Evolutionary conservation across 2,113 vertebrate genomes (phyloP), one percentile per base, ranked within the genome.

Genomic region (Hippocampus comes): DNA sequence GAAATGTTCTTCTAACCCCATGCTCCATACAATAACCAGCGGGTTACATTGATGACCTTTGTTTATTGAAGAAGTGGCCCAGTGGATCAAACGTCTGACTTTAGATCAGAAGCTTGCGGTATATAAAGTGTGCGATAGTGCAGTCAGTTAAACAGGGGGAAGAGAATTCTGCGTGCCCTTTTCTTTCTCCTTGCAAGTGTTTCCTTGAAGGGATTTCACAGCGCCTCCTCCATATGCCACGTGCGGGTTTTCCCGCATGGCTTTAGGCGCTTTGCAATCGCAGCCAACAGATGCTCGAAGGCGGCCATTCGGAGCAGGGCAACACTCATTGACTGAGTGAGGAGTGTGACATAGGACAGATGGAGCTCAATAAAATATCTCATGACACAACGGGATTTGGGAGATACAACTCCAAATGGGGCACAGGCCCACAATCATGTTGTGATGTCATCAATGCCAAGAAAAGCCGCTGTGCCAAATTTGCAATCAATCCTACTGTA

Each of bases 221-320:
- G 79, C 81, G 76, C 74, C 1, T 41, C 71, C 69, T 74, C 78
- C 71, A 68, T 82, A 75, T 83, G 71, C 72, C 71, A 55, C 63
- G 73, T 48, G 61, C 82, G 73, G 68, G 61, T 77, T 84, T 81
- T 67, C 72, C 18, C 20, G 49, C 6, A 5, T 82, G 79, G 79
- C 78, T 88, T 75, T 59, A 83, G 79, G 78, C 77, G 63, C 64
- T 83, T 83, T 84, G 82, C 78, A 82, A 84, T 85, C 75, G 79
- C 74, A 75, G 73, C 78, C 78, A 78, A 74, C 66, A 77, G 70
- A 60, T 0, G 41, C 46, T 38, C 23, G 68, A 75, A 75, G 75
- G 72, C 61, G 74, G 67, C 69, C 49, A 56, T 80, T 70, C 71
- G 83, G 82, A 41, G 61, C 34, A 12, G 60, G 79, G 82, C 72